These are phyloP conservation scores for Caenorhabditis afra DNA, from an alignment of 2,888 invertebrate genomes.

Conservation along the genomic window DNA sequence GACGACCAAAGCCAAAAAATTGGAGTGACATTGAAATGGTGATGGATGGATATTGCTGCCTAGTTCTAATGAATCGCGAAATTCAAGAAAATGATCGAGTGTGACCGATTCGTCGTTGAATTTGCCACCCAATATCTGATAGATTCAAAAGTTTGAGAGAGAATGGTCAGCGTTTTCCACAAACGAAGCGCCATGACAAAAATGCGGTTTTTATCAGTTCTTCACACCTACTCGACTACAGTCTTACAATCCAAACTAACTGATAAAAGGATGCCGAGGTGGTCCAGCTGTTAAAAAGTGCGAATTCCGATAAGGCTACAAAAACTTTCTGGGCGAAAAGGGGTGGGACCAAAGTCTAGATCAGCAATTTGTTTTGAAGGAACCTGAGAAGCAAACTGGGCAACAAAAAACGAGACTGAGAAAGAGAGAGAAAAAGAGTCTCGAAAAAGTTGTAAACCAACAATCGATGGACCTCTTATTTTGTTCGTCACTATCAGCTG, in stretches of 20 bases:
- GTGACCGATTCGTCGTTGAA: constrained; percentile 3
- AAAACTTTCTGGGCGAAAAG: not conserved
- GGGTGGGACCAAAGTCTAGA: not conserved
- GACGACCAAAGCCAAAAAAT: constrained; percentile 48
- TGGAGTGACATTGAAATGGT: constrained; percentile 42
- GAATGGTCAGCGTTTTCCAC: too few species aligned
- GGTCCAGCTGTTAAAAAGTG: constrained; percentile 44
- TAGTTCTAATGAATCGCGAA: constrained; percentile 2
- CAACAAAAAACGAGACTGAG: not conserved
- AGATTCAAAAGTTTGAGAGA: too few species aligned
- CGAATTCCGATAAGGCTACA: constrained; percentile 40
- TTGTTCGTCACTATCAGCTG: constrained; percentile 40
- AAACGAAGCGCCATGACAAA: not conserved
- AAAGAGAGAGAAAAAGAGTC: not conserved
- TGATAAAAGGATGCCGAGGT: constrained; percentile 43
- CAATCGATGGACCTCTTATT: constrained; percentile 28
- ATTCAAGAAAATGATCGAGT: constrained; percentile 7
- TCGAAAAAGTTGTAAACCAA: constrained; percentile 35
- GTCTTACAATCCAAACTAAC: constrained; percentile 29
- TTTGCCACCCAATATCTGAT: not conserved
- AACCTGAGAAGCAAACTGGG: not conserved
- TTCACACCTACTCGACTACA: constrained; percentile 33
- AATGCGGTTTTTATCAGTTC: constrained; percentile 24
- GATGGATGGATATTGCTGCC: constrained; percentile 41
- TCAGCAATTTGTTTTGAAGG: constrained; percentile 1